Conservation (phyloP, 2,113 vertebrate genomes). For the Microcebus murinus region DNA sequence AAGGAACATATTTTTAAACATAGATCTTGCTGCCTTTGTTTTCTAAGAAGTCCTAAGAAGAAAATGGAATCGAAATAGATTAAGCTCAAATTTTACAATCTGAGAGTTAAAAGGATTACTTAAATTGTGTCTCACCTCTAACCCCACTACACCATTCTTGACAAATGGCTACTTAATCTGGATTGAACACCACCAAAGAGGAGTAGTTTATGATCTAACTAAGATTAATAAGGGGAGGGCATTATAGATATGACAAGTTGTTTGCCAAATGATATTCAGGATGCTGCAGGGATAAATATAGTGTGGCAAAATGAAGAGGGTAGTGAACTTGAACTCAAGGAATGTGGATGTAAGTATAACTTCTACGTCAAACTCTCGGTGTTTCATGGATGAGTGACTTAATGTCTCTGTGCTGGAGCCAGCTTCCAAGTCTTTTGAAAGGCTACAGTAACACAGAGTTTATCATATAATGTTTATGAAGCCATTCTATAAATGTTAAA, state of each 20-base stretch:
- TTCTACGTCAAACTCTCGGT: neutral
- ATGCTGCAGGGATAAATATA: neutral
- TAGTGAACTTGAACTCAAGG: neutral
- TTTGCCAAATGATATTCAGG: neutral
- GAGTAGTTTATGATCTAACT: neutral
- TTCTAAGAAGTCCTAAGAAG: neutral
- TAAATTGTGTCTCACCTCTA: neutral
- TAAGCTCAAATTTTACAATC: neutral
- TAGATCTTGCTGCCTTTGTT: neutral
- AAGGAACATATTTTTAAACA: neutral
- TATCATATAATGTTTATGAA: neutral
- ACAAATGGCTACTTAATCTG: neutral
- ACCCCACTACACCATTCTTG: neutral
- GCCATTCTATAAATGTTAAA: conserved; percentile 10
- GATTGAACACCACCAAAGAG: neutral
- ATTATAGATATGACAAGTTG: neutral
- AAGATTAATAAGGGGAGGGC: neutral
- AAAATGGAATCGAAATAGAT: neutral
- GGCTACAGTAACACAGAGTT: neutral
- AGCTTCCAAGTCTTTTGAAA: neutral
- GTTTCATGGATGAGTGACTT: neutral
- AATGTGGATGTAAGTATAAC: no score
- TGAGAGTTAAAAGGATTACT: neutral
- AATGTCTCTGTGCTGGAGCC: neutral
- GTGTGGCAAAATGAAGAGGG: neutral